These are phyloP conservation scores for Conops quadrifasciatus DNA, from an alignment of 2,888 invertebrate species.

Conservation along the genomic window DNA sequence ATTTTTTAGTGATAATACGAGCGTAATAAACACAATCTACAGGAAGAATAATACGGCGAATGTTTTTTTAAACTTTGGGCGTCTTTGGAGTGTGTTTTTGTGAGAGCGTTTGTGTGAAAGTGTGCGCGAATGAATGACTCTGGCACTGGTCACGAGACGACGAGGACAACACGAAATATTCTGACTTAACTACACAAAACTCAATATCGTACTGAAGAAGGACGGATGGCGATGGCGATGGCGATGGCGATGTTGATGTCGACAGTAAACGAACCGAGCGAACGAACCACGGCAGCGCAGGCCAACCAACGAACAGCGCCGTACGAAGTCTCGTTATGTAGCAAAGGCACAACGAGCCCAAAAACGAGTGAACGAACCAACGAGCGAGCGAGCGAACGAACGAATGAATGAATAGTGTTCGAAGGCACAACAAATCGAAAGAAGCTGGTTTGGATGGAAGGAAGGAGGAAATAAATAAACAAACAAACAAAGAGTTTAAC, in stretches of 20 bases:
- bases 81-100: not conserved
- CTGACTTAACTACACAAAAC: conserved; percentile 67
- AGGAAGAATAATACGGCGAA: no score
- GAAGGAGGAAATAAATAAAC: no score
- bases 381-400: conserved; percentile 33
- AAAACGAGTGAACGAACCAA: conserved; percentile 23
- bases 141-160: conserved; percentile 31
- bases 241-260: conserved; percentile 43
- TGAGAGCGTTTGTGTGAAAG: conserved; percentile 17
- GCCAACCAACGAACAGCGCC: conserved; percentile 33
- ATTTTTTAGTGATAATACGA: no score
- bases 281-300: conserved; percentile 15
- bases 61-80: not conserved
- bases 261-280: conserved; percentile 34
- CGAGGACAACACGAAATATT: conserved; percentile 63
- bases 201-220: conserved; percentile 66
- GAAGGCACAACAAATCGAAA: conserved; percentile 15
- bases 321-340: conserved; percentile 11
- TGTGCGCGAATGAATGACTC: conserved; percentile 29
- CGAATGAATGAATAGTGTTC: conserved; percentile 13
- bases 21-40: no score
- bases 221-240: conserved; percentile 53
- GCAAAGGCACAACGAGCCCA: conserved; percentile 1
- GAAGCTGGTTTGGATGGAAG: no score
- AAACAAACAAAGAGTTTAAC: not conserved